These are phyloP conservation scores for Syngnathus rostellatus DNA, from an alignment of 2,797 vertebrate species.

Conservation along the genomic window DNA sequence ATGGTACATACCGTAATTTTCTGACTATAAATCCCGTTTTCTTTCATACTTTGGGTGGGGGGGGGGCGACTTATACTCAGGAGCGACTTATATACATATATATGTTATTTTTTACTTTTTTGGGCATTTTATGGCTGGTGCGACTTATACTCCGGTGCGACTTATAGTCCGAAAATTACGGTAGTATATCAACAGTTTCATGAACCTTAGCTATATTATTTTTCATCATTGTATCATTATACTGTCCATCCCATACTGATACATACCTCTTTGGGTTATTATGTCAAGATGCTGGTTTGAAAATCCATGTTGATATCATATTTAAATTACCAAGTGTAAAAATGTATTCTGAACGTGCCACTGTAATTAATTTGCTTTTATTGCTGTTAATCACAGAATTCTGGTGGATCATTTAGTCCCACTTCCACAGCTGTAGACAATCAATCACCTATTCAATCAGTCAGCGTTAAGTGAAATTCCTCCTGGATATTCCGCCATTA, in stretches of 20 bases:
- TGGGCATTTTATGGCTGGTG: too few relatives aligned
- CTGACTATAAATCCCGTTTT: too few relatives aligned
- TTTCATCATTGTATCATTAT: not conserved
- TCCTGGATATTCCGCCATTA: not conserved
- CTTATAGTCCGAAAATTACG: too few relatives aligned
- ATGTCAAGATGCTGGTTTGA: slow-evolving; percentile 13
- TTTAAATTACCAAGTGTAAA: slow-evolving; percentile 1
- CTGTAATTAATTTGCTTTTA: not conserved
- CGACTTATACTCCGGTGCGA: too few relatives aligned
- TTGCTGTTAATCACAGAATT: not conserved
- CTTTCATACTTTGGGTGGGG: too few relatives aligned
- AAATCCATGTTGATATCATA: slow-evolving; percentile 23
- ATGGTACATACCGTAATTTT: not conserved
- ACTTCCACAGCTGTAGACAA: not conserved
- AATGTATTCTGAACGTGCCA: slow-evolving; percentile 6
- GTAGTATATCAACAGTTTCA: not conserved
- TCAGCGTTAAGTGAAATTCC: slow-evolving; percentile 1
- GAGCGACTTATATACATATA: too few relatives aligned
- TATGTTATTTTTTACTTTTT: too few relatives aligned
- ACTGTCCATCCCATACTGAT: not conserved
- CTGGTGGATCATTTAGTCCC: not conserved
- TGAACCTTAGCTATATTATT: not conserved
- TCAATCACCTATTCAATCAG: not conserved
- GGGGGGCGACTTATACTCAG: too few relatives aligned
- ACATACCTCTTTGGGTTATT: slow-evolving; percentile 6